Percentiles rank a stretch among this genome's conserved stretches.
These are phyloP conservation scores for Varanus komodoensis DNA, from an alignment of 2,113 vertebrate genomes.

Conservation along the genomic window DNA sequence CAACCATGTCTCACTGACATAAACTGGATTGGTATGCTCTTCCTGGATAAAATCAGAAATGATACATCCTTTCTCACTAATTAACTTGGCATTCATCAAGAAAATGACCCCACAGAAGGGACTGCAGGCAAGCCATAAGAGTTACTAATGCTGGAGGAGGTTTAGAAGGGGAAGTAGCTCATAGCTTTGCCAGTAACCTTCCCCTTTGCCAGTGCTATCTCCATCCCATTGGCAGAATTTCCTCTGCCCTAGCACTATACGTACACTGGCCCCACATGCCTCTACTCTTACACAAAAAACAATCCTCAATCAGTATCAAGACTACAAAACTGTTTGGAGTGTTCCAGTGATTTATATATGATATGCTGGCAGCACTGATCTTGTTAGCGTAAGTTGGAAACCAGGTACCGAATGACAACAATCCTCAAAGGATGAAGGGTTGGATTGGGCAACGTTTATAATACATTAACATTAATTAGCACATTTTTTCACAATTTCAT, in stretches of 20 bases:
- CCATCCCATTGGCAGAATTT: background rate
- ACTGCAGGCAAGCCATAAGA: background rate
- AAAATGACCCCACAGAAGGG: too few species aligned
- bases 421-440: background rate
- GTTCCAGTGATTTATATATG: background rate
- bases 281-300: background rate
- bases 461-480: background rate
- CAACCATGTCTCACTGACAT: background rate
- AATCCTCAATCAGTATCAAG: background rate
- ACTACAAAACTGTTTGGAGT: background rate
- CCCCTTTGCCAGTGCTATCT: background rate
- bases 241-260: background rate
- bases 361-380: background rate
- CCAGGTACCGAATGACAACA: background rate
- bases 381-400: background rate
- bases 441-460: background rate
- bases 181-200: background rate
- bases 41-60: background rate
- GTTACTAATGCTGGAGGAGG: background rate
- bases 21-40: background rate
- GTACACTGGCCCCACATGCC: background rate
- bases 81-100: background rate
- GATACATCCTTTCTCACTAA: background rate
- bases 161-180: background rate
- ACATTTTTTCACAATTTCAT: too few species aligned